phyloP scores from a whole-genome alignment of 2,113 vertebrate genomes.

The Saiga tatarica region DNA sequence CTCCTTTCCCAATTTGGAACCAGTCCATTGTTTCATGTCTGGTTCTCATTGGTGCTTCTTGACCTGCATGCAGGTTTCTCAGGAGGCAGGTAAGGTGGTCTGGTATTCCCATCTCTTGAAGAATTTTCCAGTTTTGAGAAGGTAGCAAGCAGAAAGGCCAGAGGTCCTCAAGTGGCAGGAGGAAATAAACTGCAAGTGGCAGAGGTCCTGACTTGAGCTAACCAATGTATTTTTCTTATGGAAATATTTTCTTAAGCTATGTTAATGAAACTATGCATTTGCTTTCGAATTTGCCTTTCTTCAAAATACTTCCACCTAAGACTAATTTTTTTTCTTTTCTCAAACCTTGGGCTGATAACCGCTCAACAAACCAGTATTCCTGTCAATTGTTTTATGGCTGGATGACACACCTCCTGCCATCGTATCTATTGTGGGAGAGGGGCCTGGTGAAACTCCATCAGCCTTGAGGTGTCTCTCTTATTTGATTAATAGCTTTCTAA shows the following conservation, averaged over 20 bases:
- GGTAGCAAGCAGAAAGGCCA: not conserved
- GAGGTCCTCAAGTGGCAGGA: not conserved
- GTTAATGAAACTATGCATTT: not conserved
- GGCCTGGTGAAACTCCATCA: not conserved
- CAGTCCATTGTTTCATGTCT: not conserved
- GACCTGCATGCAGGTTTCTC: not conserved
- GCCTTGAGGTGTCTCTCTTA: not conserved
- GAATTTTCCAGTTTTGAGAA: not conserved
- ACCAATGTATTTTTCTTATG: not conserved
- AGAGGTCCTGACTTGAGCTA: not conserved
- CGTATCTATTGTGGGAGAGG: not conserved
- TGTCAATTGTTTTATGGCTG: not conserved
- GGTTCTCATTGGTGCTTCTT: not conserved
- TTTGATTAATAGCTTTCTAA: not conserved
- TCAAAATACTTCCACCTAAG: not conserved
- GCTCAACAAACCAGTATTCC: not conserved
- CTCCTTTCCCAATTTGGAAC: not conserved
- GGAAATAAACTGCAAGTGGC: not conserved
- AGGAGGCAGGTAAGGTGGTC: not conserved
- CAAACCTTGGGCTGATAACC: not conserved
- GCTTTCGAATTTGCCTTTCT: not conserved
- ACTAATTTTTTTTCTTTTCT: not conserved
- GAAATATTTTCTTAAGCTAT: not conserved
- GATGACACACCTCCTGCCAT: not conserved
- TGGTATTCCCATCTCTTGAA: not conserved